Percentiles rank a stretch among this genome's conserved stretches.
Evolutionary conservation across 1,140 invertebrate genomes (phyloP).

Genomic region (Diuraphis noxia): DNA sequence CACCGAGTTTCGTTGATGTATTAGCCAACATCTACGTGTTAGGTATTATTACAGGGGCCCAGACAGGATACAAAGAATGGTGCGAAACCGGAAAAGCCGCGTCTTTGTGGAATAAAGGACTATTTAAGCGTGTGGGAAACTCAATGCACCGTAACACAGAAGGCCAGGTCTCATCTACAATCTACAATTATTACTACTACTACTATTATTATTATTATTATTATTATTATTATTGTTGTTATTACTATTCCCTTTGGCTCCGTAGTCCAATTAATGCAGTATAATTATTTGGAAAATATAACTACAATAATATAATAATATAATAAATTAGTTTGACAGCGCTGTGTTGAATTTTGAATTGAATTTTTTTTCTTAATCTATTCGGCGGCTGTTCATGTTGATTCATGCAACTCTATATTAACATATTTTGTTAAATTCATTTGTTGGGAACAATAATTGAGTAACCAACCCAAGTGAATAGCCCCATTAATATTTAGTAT

Average conservation of each 20-base stretch:
- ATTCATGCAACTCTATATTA: neutral
- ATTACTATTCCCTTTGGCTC: slow-evolving; percentile 14
- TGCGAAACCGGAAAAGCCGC: slow-evolving; percentile 54
- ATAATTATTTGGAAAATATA: slow-evolving; percentile 18
- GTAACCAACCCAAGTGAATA: neutral
- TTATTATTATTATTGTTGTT: slow-evolving; percentile 20
- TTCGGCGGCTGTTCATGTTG: neutral
- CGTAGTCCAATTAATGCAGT: slow-evolving; percentile 44
- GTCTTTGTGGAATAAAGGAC: slow-evolving; percentile 52
- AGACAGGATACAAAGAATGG: slow-evolving; percentile 51
- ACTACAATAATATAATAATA: neutral
- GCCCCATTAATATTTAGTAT: neutral
- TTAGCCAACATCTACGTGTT: slow-evolving; percentile 46
- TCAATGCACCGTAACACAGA: slow-evolving; percentile 52
- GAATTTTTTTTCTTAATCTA: neutral
- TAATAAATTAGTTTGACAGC: slow-evolving; percentile 24
- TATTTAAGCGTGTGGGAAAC: slow-evolving; percentile 54
- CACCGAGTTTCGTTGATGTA: slow-evolving; percentile 10
- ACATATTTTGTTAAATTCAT: neutral
- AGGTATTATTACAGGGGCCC: slow-evolving; percentile 32
- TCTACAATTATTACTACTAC: slow-evolving; percentile 31
- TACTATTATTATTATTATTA: slow-evolving; percentile 32
- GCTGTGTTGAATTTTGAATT: neutral
- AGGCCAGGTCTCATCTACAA: slow-evolving; percentile 37
- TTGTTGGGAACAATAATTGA: neutral